A percentile compares a stretch with the other conserved stretches of the same genome.
Evolutionary conservation across 2,888 invertebrate genomes (phyloP).

Genomic region (Hetaerina titia): DNA sequence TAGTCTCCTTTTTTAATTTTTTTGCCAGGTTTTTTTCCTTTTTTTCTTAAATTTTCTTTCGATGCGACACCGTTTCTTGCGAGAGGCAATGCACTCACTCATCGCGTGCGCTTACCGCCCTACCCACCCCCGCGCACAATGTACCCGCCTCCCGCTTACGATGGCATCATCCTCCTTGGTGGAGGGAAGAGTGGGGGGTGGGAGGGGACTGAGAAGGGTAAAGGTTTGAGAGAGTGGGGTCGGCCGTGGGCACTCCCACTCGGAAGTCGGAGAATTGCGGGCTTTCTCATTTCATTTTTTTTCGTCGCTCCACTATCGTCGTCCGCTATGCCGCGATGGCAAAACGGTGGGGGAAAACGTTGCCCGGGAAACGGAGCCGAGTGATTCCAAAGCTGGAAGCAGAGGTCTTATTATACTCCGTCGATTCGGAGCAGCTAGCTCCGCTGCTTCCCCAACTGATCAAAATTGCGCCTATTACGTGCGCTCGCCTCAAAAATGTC

Average conservation of each 20-base stretch:
- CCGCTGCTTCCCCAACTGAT: background rate
- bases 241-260: background rate
- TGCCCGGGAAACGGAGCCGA: conserved; percentile 21
- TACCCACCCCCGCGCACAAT: background rate
- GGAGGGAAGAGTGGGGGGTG: background rate
- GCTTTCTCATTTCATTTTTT: background rate
- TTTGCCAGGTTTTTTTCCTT: background rate
- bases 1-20: background rate
- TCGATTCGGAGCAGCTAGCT: background rate
- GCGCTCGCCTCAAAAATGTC: background rate
- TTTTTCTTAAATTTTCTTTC: background rate
- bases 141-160: no score
- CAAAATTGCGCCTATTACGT: conserved; percentile 21
- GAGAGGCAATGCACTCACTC: background rate
- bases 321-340: background rate
- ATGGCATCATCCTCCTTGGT: background rate
- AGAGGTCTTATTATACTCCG: background rate
- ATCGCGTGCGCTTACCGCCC: background rate
- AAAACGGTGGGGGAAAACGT: background rate
- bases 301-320: background rate
- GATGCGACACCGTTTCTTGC: background rate
- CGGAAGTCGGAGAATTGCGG: conserved; percentile 26
- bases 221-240: background rate
- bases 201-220: background rate
- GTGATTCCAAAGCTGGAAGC: background rate